Evolutionary conservation across 2,113 vertebrate species (phyloP), one percentile per base, ranked within the genome.

Genomic region (Cisticola juncidis): DNA sequence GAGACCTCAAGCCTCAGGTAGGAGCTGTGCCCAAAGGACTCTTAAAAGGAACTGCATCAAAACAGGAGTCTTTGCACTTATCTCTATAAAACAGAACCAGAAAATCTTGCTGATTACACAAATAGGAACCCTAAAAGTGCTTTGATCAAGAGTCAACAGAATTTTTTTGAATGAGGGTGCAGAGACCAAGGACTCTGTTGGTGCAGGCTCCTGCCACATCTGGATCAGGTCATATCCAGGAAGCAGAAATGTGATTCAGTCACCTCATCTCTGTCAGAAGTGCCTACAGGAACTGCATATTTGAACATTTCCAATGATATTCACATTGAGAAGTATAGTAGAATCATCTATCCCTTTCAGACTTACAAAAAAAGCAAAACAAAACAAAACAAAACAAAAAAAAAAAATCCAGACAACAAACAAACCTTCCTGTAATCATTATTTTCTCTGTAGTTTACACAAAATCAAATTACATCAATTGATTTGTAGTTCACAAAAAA

Each of bases 341-440:
- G 22, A 38, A 76, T 38, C 17, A 53, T 44, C 58, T 38, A 4
- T 24, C 44, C 25, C 38, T 47, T 69, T 51, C 33, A 36, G 11
- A 13, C 22, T 60, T 3, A 11, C 0, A 26, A 57, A 56, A 85
- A 47, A 15, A 12, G 0, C 29, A 28, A 38, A 31, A 24, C 12
- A 26, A 14, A 38, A 38, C 38, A 38, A 8, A 5, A 18, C 42
- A 15, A 13, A n/a, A 13, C 25, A 36, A 54, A 18, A 54, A 15
- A 13, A n/a, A 13, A 28, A 36, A 54, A 24, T 13, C 6, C 48
- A n/a, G 7, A 18, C 11, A 35, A 31, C 29, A 31, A 87, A 7
- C 17, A 35, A 42, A 5, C 6, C 0, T 38, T 64, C 15, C 33
- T 73, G 21, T 57, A 47, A 57, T 29, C 3, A 38, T 36, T 40